phyloP scores from a whole-genome alignment of 1,140 invertebrate genomes.

The Condylostylus longicornis region DNA sequence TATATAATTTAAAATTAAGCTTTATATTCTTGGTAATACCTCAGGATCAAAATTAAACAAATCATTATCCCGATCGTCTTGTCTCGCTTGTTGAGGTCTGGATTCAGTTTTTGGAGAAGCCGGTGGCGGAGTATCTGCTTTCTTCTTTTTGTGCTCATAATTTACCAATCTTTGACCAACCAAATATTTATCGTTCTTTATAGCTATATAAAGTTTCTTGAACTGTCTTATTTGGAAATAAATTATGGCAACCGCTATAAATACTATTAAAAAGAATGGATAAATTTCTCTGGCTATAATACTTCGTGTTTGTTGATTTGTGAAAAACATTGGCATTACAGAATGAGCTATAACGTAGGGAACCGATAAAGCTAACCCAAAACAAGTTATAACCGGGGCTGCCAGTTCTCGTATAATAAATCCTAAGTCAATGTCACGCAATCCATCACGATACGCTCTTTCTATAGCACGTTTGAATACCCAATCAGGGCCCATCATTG shows the following conservation, averaged over 20 bases:
- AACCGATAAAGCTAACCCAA: conserved; percentile 73
- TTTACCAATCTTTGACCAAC: conserved; percentile 90
- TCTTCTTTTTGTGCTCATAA: conserved; percentile 68
- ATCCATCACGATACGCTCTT: conserved; percentile 75
- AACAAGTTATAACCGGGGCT: conserved; percentile 71
- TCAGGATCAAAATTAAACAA: too few relatives aligned
- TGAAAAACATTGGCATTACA: conserved; percentile 64
- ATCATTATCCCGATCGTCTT: too few relatives aligned
- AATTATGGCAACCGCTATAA: conserved; percentile 50
- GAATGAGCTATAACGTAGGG: conserved; percentile 80
- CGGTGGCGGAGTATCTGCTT: conserved; percentile 33
- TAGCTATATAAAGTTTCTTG: conserved; percentile 88
- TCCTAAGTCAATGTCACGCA: conserved; percentile 79
- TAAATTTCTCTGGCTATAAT: conserved; percentile 78
- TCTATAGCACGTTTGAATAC: conserved; percentile 80
- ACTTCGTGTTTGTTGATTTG: conserved; percentile 54
- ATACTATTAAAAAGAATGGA: conserved; percentile 65
- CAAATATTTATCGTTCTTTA: conserved; percentile 98
- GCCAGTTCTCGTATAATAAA: conserved; percentile 76
- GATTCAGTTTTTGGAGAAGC: conserved; percentile 3
- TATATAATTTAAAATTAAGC: too few relatives aligned
- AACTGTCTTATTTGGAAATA: conserved; percentile 75
- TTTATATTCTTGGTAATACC: too few relatives aligned
- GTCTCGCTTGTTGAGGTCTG: too few relatives aligned
- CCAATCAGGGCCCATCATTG: conserved; percentile 97